Conservation (phyloP, 2,888 invertebrate genomes). For the Phragmatobia fuliginosa region DNA sequence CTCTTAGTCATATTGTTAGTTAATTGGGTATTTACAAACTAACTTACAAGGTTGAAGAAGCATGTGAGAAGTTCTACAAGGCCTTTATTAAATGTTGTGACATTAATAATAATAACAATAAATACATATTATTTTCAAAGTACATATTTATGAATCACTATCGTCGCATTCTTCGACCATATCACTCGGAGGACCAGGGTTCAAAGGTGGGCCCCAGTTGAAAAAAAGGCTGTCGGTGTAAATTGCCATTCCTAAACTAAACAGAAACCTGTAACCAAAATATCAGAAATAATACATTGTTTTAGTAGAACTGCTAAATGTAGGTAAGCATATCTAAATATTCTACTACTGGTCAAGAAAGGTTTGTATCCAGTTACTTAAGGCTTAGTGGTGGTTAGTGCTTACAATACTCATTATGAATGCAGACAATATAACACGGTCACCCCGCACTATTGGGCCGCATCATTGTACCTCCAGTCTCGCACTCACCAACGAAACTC, state of each 20-base stretch:
- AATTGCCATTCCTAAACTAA: conserved; percentile 67
- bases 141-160: conserved; percentile 18
- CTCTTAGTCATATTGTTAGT: too few species aligned
- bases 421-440: too few species aligned
- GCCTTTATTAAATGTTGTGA: not conserved
- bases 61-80: not conserved
- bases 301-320: too few species aligned
- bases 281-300: not conserved
- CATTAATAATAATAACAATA: not conserved
- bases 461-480: too few species aligned
- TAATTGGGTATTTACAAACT: too few species aligned
- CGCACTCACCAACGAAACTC: too few species aligned
- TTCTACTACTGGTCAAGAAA: not conserved
- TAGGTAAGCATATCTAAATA: too few species aligned
- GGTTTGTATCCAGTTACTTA: not conserved
- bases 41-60: too few species aligned
- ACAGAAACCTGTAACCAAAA: conserved; percentile 63
- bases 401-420: too few species aligned
- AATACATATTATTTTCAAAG: not conserved
- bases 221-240: conserved; percentile 70
- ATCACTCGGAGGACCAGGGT: conserved; percentile 77
- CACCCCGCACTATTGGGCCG: too few species aligned
- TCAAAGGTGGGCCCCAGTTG: conserved; percentile 69
- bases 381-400: too few species aligned
- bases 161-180: conserved; percentile 76